A percentile compares a stretch with the other conserved stretches of the same genome.
Conservation (phyloP, 2,888 invertebrate species). For the Leptinotarsa haldemani region DNA sequence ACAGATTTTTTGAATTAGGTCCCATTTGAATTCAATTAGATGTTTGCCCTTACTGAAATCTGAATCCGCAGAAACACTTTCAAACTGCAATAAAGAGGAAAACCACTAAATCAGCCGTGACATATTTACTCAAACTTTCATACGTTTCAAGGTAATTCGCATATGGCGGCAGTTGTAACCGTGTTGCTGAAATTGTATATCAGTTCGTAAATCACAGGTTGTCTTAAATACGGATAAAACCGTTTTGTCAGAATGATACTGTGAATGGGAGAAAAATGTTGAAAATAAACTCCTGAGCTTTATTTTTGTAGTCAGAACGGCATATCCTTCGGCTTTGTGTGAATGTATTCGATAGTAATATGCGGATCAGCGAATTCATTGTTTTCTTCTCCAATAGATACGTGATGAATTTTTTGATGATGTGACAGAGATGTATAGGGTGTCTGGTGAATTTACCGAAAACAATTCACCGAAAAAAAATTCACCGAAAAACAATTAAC, state of each 20-base stretch:
- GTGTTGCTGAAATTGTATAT: neutral
- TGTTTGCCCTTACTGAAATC: too few relatives aligned
- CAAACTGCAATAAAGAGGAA: too few relatives aligned
- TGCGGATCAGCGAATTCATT: neutral
- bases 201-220: constrained; percentile 3
- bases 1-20: too few relatives aligned
- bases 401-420: too few relatives aligned
- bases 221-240: neutral
- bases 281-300: constrained; percentile 2
- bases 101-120: neutral
- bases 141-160: neutral
- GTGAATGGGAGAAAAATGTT: constrained; percentile 12
- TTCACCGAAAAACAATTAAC: too few relatives aligned
- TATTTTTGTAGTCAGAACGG: constrained; percentile 6
- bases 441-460: too few relatives aligned
- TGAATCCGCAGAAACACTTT: too few relatives aligned
- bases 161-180: neutral
- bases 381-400: neutral
- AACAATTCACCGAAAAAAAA: too few relatives aligned
- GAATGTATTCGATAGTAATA: constrained; percentile 21
- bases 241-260: neutral
- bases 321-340: neutral
- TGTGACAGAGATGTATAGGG: too few relatives aligned
- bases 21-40: too few relatives aligned
- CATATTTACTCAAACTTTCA: neutral